A percentile compares a stretch with the other conserved stretches of the same genome.
Conservation (phyloP, 2,113 vertebrate species). For the Callaeas wilsoni region DNA sequence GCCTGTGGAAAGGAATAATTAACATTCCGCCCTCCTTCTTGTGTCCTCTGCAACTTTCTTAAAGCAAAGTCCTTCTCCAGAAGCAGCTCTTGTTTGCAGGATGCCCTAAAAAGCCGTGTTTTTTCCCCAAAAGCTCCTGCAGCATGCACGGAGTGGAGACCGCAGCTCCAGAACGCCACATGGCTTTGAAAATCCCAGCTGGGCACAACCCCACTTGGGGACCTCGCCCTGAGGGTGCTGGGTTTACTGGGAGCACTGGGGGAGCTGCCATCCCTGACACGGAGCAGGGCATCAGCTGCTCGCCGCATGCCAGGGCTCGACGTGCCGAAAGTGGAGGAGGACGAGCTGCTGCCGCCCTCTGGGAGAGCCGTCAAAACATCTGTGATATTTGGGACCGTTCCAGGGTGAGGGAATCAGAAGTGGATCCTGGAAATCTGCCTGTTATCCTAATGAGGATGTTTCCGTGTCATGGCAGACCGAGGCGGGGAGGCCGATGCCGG, state of each 20-base stretch:
- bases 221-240: background rate
- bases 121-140: background rate
- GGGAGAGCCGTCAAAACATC: conserved; percentile 62
- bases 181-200: background rate
- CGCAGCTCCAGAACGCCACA: background rate
- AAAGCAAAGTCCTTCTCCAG: background rate
- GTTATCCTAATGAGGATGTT: conserved; percentile 60
- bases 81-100: background rate
- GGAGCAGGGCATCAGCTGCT: background rate
- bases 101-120: background rate
- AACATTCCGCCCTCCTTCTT: background rate
- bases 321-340: conserved; percentile 16
- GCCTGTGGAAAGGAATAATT: background rate
- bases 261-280: background rate
- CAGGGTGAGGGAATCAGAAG: conserved; percentile 49
- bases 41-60: background rate
- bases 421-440: conserved; percentile 61
- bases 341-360: conserved; percentile 39
- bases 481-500: background rate
- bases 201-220: fast-evolving
- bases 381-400: conserved; percentile 62
- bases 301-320: background rate
- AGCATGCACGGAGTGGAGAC: fast-evolving
- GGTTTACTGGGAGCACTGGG: background rate
- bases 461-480: background rate